Conservation (phyloP, 2,888 invertebrate genomes). For the Leucania comma region DNA sequence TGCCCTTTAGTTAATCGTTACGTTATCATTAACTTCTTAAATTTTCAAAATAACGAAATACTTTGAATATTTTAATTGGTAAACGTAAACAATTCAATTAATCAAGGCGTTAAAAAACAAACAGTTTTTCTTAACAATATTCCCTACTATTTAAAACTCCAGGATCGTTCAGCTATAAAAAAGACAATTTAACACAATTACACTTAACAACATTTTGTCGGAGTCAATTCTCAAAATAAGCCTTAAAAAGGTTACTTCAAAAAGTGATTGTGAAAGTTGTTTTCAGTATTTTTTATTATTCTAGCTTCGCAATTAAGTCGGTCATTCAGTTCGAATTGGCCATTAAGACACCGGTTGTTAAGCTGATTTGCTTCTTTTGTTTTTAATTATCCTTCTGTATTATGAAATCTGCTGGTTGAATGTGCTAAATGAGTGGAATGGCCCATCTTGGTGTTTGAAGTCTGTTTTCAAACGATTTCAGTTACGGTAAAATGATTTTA, state of each 20-base stretch:
- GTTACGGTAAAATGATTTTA: not conserved
- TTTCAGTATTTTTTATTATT: constrained; percentile 59
- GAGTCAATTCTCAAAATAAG: constrained; percentile 40
- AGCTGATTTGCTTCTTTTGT: constrained; percentile 56
- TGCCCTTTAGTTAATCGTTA: too few relatives aligned
- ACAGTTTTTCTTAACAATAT: not conserved
- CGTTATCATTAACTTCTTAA: too few relatives aligned
- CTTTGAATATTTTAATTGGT: too few relatives aligned
- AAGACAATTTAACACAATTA: constrained; percentile 32
- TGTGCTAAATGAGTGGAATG: constrained; percentile 40
- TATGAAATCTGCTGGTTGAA: constrained; percentile 43
- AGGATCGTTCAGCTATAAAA: not conserved
- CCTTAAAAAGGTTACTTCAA: constrained; percentile 46
- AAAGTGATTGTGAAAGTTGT: constrained; percentile 59
- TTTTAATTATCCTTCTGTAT: constrained; percentile 40
- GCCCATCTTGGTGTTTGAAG: constrained; percentile 4
- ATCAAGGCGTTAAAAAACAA: not conserved
- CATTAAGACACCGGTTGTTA: constrained; percentile 52
- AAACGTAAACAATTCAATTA: not conserved
- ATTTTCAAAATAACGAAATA: too few relatives aligned
- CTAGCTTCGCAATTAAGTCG: constrained; percentile 55
- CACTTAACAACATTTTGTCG: constrained; percentile 20
- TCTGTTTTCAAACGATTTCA: constrained; percentile 26
- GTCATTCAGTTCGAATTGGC: constrained; percentile 58
- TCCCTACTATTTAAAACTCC: not conserved